Conservation (phyloP, 2,888 invertebrate species). For the Thymelicus acteon region DNA sequence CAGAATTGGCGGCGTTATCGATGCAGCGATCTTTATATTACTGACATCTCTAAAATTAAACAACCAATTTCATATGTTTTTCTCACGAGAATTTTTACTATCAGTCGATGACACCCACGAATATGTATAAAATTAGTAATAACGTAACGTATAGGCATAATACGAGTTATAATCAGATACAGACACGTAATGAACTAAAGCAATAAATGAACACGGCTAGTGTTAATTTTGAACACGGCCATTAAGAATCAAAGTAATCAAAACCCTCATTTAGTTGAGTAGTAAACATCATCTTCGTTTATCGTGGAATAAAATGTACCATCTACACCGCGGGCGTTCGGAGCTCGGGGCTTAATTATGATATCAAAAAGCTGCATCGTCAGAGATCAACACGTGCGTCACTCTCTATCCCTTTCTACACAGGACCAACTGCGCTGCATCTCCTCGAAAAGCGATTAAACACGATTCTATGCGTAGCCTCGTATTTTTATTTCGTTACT, state of each 20-base stretch:
- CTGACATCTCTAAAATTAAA: too few species aligned
- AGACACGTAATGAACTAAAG: conserved; percentile 5
- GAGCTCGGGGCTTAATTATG: conserved; percentile 73
- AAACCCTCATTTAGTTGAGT: conserved; percentile 12
- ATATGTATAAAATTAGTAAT: not conserved
- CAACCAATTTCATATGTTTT: not conserved
- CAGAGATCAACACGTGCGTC: conserved; percentile 57
- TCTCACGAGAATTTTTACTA: not conserved
- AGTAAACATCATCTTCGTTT: conserved; percentile 65
- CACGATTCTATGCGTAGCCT: conserved; percentile 82
- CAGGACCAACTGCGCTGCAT: conserved; percentile 56
- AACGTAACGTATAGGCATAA: not conserved
- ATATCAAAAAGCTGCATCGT: conserved; percentile 78
- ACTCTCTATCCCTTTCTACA: conserved; percentile 61
- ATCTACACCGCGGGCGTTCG: conserved; percentile 63
- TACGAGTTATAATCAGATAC: not conserved
- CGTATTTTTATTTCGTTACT: conserved; percentile 69
- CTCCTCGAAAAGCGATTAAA: conserved; percentile 75
- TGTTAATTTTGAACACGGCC: conserved; percentile 19
- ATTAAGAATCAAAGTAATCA: conserved; percentile 21
- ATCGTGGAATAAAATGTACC: conserved; percentile 75
- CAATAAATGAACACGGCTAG: conserved; percentile 8
- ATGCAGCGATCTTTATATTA: too few species aligned
- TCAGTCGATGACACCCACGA: not conserved
- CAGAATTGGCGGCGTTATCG: too few species aligned